Percentiles rank a stretch among this genome's conserved stretches.
Conservation (phyloP, 1,140 invertebrate genomes). For the Drosophila pectinifera region DNA sequence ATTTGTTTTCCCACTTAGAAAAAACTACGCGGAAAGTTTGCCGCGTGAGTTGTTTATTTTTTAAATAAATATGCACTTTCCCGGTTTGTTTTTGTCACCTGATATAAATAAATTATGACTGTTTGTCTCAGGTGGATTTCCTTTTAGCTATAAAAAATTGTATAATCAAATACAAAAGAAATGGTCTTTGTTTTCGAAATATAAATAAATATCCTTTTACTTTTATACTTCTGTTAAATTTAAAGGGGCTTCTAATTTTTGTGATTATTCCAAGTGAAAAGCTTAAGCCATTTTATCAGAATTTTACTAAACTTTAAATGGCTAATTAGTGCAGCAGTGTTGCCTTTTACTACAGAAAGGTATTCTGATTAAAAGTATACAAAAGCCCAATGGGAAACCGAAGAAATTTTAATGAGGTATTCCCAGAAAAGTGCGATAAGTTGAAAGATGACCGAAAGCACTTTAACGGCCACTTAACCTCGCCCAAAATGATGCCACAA, state of each 20-base stretch:
- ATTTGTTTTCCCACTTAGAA: constrained; percentile 24
- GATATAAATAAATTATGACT: constrained; percentile 33
- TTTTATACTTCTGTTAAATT: neutral
- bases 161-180: neutral
- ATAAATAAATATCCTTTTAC: neutral
- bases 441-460: constrained; percentile 30
- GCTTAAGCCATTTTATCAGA: too few relatives aligned
- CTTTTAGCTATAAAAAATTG: constrained; percentile 10
- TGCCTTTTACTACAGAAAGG: neutral
- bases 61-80: constrained; percentile 33
- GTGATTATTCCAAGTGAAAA: neutral
- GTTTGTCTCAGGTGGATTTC: constrained; percentile 17
- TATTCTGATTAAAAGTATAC: constrained; percentile 20
- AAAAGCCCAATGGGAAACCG: constrained; percentile 22
- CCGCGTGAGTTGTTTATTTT: constrained; percentile 19
- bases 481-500: constrained; percentile 42
- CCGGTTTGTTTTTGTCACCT: constrained; percentile 29
- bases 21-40: constrained; percentile 17
- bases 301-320: neutral
- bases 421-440: constrained; percentile 34
- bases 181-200: neutral
- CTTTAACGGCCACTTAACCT: constrained; percentile 62
- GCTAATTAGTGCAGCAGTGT: neutral
- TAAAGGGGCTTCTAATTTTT: neutral
- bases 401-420: constrained; percentile 51